These are phyloP conservation scores for Parauchenoglanis punctatus DNA, from an alignment of 2,797 vertebrate genomes.

Conservation along the genomic window DNA sequence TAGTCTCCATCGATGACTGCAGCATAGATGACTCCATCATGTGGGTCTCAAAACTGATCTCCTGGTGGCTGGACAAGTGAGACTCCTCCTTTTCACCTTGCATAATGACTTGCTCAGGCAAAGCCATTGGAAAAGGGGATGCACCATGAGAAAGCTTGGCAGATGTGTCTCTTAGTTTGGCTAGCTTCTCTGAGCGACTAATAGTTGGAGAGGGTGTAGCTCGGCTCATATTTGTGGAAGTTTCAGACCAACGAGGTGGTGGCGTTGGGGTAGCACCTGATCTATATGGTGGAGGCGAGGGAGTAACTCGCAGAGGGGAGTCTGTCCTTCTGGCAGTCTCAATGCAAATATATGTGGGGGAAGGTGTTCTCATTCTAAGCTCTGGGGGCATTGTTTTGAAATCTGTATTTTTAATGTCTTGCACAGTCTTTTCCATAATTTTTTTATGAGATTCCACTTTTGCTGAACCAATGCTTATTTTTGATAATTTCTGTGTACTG, in stretches of 20 bases:
- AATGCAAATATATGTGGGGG: slow-evolving; percentile 91
- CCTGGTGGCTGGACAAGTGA: slow-evolving; percentile 73
- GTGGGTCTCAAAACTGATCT: slow-evolving; percentile 70
- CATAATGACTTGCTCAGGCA: slow-evolving; percentile 63
- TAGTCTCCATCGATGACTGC: slow-evolving; percentile 66
- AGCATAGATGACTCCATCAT: slow-evolving; percentile 55
- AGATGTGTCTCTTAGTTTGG: slow-evolving; percentile 82
- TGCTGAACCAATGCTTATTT: slow-evolving; percentile 70
- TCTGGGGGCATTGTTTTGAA: slow-evolving; percentile 71
- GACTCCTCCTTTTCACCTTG: slow-evolving; percentile 75
- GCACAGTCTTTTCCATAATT: slow-evolving; percentile 66
- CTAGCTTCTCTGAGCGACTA: slow-evolving; percentile 82
- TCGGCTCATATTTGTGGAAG: slow-evolving; percentile 67
- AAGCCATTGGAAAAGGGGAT: slow-evolving; percentile 64
- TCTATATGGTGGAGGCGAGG: slow-evolving; percentile 74
- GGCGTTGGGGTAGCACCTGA: slow-evolving; percentile 71
- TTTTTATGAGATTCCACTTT: slow-evolving; percentile 70
- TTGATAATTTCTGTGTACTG: slow-evolving; percentile 69
- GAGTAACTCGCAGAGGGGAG: slow-evolving; percentile 74
- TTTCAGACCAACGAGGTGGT: slow-evolving; percentile 68
- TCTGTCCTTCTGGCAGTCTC: slow-evolving; percentile 81
- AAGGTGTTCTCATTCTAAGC: slow-evolving; percentile 80
- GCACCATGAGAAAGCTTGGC: slow-evolving; percentile 75
- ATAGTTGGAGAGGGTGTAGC: slow-evolving; percentile 80
- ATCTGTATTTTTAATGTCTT: slow-evolving; percentile 64